Evolutionary conservation across 2,113 vertebrate species (phyloP).

Genomic region (Synchiropus splendidus): DNA sequence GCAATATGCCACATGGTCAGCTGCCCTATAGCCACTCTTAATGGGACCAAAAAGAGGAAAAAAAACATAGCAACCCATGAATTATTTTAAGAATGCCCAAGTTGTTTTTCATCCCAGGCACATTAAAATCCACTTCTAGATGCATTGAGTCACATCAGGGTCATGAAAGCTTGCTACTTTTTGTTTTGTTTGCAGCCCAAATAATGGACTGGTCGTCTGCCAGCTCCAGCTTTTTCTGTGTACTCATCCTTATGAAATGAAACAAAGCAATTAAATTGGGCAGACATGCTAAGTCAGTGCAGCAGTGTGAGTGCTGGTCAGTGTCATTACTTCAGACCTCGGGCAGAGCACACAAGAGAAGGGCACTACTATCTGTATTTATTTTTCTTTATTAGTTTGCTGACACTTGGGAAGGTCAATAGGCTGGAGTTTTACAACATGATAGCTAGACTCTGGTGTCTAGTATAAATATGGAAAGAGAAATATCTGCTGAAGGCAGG

Average conservation of each 20-base stretch:
- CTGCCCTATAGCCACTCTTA: too few species aligned
- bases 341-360: conserved; percentile 31
- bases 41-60: too few species aligned
- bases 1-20: too few species aligned
- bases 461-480: conserved; percentile 43
- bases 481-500: conserved; percentile 48
- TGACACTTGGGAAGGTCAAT: conserved; percentile 42
- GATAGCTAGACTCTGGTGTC: too few species aligned
- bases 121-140: too few species aligned
- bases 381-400: conserved; percentile 46
- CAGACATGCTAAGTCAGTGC: conserved; percentile 33
- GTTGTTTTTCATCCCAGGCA: too few species aligned
- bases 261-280: conserved; percentile 22
- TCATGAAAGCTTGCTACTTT: conserved; percentile 21
- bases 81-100: too few species aligned
- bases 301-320: conserved; percentile 31
- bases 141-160: conserved; percentile 4
- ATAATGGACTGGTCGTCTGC: conserved; percentile 5
- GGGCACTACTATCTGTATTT: conserved; percentile 35
- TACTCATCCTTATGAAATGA: conserved; percentile 19
- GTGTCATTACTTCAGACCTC: conserved; percentile 33
- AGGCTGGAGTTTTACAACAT: conserved; percentile 38
- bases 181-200: conserved; percentile 10
- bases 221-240: conserved; percentile 9
- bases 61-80: too few species aligned